These are phyloP conservation scores for Hylia prasina DNA, from an alignment of 2,113 vertebrate species.

Conservation along the genomic window DNA sequence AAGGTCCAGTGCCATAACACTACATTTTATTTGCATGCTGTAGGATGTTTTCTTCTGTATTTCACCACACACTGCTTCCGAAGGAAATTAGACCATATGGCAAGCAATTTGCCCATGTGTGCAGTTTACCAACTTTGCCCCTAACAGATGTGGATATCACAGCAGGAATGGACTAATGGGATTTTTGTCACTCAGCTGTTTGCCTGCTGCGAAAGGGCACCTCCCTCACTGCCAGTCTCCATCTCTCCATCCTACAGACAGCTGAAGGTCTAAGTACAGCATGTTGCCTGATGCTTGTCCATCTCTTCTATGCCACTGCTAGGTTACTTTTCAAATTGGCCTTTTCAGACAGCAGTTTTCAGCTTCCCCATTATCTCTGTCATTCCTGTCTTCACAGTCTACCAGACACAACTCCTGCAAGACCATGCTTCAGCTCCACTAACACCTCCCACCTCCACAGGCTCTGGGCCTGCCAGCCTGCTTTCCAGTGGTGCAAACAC, in stretches of 20 bases:
- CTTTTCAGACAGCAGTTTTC: neutral
- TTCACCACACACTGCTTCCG: neutral
- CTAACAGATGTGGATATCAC: neutral
- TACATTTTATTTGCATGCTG: neutral
- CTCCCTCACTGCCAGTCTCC: neutral
- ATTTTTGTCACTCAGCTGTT: neutral
- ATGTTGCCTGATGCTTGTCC: neutral
- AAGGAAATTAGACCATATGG: neutral
- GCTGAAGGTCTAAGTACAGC: neutral
- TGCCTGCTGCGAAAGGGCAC: neutral
- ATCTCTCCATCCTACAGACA: neutral
- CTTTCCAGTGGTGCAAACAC: neutral
- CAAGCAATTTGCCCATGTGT: neutral
- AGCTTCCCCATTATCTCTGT: neutral
- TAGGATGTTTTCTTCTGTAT: neutral
- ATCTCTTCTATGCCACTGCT: neutral
- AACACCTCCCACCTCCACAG: accelerated
- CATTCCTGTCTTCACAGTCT: neutral
- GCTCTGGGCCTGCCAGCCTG: neutral
- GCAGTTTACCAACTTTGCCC: neutral
- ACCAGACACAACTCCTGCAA: neutral
- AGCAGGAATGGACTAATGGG: neutral
- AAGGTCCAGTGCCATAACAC: neutral
- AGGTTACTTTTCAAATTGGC: neutral
- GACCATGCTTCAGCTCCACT: neutral